Evolutionary conservation across 2,113 vertebrate genomes (phyloP).

Genomic region (Chloroceryle aenea): DNA sequence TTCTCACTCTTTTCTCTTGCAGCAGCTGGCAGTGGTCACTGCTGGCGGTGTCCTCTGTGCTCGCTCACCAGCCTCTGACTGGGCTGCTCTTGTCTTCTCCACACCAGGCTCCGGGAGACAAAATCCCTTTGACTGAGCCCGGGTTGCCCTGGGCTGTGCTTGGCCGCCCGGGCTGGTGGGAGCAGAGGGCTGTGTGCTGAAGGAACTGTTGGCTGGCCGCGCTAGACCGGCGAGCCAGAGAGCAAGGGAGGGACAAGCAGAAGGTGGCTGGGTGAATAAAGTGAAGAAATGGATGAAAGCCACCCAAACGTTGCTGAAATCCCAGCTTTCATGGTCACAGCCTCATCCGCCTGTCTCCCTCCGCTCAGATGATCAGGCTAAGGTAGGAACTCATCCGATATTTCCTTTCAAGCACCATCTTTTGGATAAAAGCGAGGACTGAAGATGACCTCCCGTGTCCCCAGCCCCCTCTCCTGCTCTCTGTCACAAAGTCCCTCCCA

Average conservation of each 20-base stretch:
- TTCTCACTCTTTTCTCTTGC: no score
- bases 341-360: not conserved
- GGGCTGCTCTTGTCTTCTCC: not conserved
- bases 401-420: not conserved
- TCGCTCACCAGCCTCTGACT: not conserved
- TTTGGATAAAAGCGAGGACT: not conserved
- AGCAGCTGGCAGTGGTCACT: no score
- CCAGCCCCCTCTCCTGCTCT: fast-evolving
- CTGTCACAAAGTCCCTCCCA: not conserved
- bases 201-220: not conserved
- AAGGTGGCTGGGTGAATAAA: not conserved
- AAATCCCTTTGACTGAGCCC: not conserved
- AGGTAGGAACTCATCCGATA: not conserved
- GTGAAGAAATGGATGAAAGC: not conserved
- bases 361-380: not conserved
- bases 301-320: not conserved
- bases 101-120: not conserved
- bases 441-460: not conserved
- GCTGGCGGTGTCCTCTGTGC: not conserved
- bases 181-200: not conserved
- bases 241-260: not conserved
- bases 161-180: not conserved
- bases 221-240: fast-evolving
- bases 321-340: not conserved
- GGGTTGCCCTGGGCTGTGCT: not conserved